Conservation (phyloP, 2,888 invertebrate species). For the Amblyteles armatorius region DNA sequence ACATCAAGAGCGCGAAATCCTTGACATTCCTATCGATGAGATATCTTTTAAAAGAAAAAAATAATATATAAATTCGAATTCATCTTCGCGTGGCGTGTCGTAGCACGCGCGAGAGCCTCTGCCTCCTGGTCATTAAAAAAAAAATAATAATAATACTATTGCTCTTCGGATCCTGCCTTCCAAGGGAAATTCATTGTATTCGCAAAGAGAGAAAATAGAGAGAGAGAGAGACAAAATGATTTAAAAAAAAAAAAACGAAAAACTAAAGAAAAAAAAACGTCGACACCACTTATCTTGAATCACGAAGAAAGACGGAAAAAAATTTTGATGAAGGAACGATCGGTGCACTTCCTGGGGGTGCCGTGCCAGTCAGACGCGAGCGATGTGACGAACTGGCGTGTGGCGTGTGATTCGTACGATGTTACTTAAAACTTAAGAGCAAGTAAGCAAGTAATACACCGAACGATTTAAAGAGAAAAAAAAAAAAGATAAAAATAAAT, state of each 20-base stretch:
- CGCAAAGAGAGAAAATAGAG: conserved; percentile 67
- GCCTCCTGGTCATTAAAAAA: conserved; percentile 64
- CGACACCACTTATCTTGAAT: conserved; percentile 83
- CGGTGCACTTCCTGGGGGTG: conserved; percentile 76
- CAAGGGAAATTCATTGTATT: conserved; percentile 74
- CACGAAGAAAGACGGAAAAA: conserved; percentile 71
- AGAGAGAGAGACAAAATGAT: conserved; percentile 47
- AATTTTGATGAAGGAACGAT: conserved; percentile 71
- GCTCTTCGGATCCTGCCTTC: conserved; percentile 73
- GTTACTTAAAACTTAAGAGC: conserved; percentile 79
- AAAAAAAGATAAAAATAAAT: conserved; percentile 67
- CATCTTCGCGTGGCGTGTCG: conserved; percentile 60
- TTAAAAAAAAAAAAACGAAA: conserved; percentile 65
- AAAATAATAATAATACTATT: conserved; percentile 52
- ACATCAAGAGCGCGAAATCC: conserved; percentile 74
- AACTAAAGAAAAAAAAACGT: conserved; percentile 75
- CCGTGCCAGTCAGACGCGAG: conserved; percentile 73
- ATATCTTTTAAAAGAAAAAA: conserved; percentile 65
- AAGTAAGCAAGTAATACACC: conserved; percentile 69
- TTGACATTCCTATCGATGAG: conserved; percentile 79
- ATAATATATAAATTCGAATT: conserved; percentile 64
- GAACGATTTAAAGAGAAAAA: conserved; percentile 62
- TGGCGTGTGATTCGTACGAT: conserved; percentile 80
- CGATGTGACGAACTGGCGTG: conserved; percentile 67
- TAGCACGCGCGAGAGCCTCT: conserved; percentile 59